Base-by-base conservation (phyloP, 2,113 vertebrate species). In the Megaptera novaeangliae region DNA sequence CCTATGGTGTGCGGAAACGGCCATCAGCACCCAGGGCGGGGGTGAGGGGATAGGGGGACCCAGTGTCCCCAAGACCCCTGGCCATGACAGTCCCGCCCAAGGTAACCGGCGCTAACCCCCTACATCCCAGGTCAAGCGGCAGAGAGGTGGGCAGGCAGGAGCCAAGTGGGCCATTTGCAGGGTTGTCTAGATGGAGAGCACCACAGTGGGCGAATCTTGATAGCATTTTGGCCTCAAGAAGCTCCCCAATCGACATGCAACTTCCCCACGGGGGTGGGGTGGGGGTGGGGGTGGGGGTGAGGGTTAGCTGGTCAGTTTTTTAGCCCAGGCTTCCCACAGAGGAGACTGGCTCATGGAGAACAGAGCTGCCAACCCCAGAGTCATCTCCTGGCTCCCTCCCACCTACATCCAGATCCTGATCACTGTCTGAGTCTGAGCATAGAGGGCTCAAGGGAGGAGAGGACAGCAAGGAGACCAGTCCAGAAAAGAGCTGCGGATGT, bases 1-100 rank as follows among this genome's bases (percentile, higher is more conserved):
- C 99, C 99, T 99, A 99, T 98, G 99, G 99, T 99, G 99, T 99
- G 99, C 94, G 99, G 99, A 99, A 99, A 99, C 98, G 99, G 99
- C 99, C 99, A 99, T 99, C 99, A 99, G 99, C 99, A 99, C 99
- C 99, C 99, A 98, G 97, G 75, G 80, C 36, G 34, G n/a, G 52
- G 66, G 44, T 36, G 90, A 36, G 31, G 57, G 55, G 15, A 27
- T 29, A 57, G 72, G 69, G 93, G 66, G 64, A 94, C 75, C 85
- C 84, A 34, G 90, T 85, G 68, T 94, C 95, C 95, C 93, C 18
- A 69, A 93, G 92, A 89, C 64, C 87, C 85, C 84, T 93, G 2
- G 84, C 91, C 94, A 95, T 46, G 78, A 92, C 34, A 71, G 34
- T 36, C 93, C 94, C 34, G 5, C 39, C 52, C 64, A 18, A n/a